Percentiles rank a stretch among this genome's conserved stretches.
Conservation (phyloP, 2,888 invertebrate genomes). For the Hydriomena furcata region DNA sequence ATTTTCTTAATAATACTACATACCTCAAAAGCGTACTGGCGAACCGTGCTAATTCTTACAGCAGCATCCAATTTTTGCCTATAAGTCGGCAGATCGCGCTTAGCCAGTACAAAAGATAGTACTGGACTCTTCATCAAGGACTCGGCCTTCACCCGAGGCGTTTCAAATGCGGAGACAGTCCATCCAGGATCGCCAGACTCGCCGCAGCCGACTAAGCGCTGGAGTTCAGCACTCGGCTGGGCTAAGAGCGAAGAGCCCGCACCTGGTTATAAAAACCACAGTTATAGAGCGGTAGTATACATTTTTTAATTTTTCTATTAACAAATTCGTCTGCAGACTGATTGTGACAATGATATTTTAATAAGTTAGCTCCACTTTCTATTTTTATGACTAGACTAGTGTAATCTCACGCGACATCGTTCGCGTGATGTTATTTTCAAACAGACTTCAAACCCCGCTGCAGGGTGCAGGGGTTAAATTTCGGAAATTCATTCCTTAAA, state of each 20-base stretch:
- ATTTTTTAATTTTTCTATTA: no score
- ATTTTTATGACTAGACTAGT: no score
- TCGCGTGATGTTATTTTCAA: no score
- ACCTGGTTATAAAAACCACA: slow-evolving; percentile 73
- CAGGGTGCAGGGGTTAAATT: no score
- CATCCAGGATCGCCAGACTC: slow-evolving; percentile 45
- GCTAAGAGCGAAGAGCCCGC: slow-evolving; percentile 92
- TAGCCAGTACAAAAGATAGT: slow-evolving; percentile 92
- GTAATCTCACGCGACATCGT: no score
- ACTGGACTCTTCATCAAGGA: slow-evolving; percentile 91
- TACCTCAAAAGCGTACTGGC: slow-evolving; percentile 95
- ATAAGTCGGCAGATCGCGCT: slow-evolving; percentile 92
- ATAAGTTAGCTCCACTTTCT: no score
- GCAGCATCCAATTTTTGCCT: slow-evolving; percentile 95
- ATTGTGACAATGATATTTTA: no score
- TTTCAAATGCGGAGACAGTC: slow-evolving; percentile 66
- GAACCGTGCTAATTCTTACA: slow-evolving; percentile 89
- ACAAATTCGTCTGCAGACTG: no score
- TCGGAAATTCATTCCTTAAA: no score
- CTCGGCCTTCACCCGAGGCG: slow-evolving; percentile 73
- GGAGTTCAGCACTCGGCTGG: slow-evolving; percentile 94
- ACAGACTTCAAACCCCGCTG: no score
- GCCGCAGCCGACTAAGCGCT: slow-evolving; percentile 86
- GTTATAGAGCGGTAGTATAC: no score
- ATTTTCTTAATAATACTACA: no score